Base-by-base conservation (phyloP, 1,140 invertebrate species). In the Ips typographus region DNA sequence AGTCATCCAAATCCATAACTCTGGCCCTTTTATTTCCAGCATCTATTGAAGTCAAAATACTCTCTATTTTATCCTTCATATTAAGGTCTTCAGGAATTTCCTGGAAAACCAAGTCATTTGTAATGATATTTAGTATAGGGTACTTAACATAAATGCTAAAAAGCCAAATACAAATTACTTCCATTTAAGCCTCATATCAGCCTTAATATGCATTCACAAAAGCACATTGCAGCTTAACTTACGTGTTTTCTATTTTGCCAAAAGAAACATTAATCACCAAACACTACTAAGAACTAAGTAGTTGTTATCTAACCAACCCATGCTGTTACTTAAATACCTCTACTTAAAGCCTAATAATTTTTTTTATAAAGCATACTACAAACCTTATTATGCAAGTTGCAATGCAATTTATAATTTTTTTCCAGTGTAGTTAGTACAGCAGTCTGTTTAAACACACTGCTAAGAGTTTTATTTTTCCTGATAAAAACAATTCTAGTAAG, bases 1-100 rank as follows among this genome's bases (percentile, higher is more conserved):
- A 99, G 78, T 99, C 96, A 84, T 99, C 96, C 72, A 95, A 91
- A 76, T 98, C 95, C 95, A 99, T 95, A 2, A 88, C 91, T 78
- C 97, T 86, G 1, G 98, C 93, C 79, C 98, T 85, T 82, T 90
- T 93, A 61, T 93, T 85, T 72, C 88, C 87, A 77, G 90, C 91
- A 67, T 88, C 81, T 53, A 82, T 80, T 53, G 83, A 83, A 70
- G 81, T 79, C 47, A 99, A 83, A 69, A 98, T 88, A 22, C 89
- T 79, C 76, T 91, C 89, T 2, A 98, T 83, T 81, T 93, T 92
- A 56, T 85, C 79, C 83, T 97, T 97, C 43, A 98, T 92, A 77
- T 93, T 87, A 81, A 98, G 95, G 79, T 92, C 85, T 72, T 88
- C 83, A 56, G 91, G 87, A 39, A 98, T 75, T 68, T 85, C 83